Evolutionary conservation across 92 coral and sea anemone genomes (phyloP), one percentile per base, ranked within the genome.

Genomic region (Isaurus tuberculatus): DNA sequence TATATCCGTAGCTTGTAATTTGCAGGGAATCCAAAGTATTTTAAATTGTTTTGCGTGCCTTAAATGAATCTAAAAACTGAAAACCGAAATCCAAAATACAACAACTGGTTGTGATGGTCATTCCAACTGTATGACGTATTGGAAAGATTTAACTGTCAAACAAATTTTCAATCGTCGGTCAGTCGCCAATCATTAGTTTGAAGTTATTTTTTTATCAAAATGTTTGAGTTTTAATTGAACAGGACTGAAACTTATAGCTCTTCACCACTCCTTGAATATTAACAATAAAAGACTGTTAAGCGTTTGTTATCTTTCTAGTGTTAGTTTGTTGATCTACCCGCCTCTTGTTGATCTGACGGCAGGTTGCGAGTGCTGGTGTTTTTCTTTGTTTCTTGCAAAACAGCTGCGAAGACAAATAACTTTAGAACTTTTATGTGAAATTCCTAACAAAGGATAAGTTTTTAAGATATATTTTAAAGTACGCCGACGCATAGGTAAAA

Each of bases 111-210:
- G 7, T 44, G 4, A 36, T 11, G 36, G 60, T 60, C 60, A 72
- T 72, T 72, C 78, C 78, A 44, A 72, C 25, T 6, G 60, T 72
- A 72, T 72, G 78, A 72, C 78, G 78, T 72, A 72, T 72, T 72
- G 32, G 2, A 5, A 27, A 29, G 60, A 63, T 63, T 46, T 72
- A 42, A 9, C 58, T 72, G 43, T 72, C 78, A 44, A 72, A 72
- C 60, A 72, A 43, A 6, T 43, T 72, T 28, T 2, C 19, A 43
- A 8, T 72, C 26, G 78, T 19, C 28, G 19, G 30, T 19, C 63
- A 53, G 22, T 4, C 23, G 31, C 3, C 19, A 64, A 17, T 1
- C 46, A 64, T 26, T 63, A 4, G 27, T 27, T 29, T 19, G n/a
- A n/a, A 65, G 5, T 29, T 65, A 6, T 65, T 65, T 27, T 0